Base-by-base conservation (phyloP, 2,113 vertebrate genomes). In the Himantopus leucocephalus region DNA sequence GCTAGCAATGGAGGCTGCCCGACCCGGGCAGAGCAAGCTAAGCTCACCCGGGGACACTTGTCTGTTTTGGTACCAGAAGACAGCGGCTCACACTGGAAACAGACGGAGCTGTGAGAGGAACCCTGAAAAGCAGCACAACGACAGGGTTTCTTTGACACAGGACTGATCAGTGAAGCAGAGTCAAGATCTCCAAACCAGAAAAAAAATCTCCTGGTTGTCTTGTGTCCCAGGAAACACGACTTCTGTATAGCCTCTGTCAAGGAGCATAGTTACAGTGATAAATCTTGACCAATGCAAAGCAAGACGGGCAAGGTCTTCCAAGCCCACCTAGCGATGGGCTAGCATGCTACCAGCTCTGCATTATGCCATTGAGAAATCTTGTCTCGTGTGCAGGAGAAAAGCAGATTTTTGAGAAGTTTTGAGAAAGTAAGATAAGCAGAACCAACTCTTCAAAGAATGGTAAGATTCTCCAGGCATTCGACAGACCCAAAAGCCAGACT, bases 71-170 rank as follows among this genome's bases (percentile, higher is more conserved):
- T 64, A 67, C 45, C 34, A 87, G 64, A 35, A 67, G 52, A 47
- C 1, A 30, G 13, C 7, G 34, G 60, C 20, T 80, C 21, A 53
- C 47, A 8, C 8, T 56, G 56, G 64, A 81, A 67, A 67, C n/a
- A 64, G 41, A 64, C 23, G 9, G 9, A 78, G 4, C 26, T 56
- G 39, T 59, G 43, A 86, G 64, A 66, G n/a, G 59, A 67, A 27
- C 35, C 15, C 20, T 27, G 7, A 66, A 90, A 86, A 74, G n/a
- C n/a, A 66, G 45, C 22, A 62, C 19, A 7, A 26, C 3, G 6
- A 58, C 48, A 21, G 29, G 16, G 7, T 4, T 64, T 87, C 34
- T 90, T 71, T 0, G 0, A 11, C 18, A 53, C 0, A 3, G 56
- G 29, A 20, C 66, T 63, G 30, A 82, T 50, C 21, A 41, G 39